phyloP scores from a whole-genome alignment of 2,888 invertebrate genomes.

The Drosophila macrospina region DNA sequence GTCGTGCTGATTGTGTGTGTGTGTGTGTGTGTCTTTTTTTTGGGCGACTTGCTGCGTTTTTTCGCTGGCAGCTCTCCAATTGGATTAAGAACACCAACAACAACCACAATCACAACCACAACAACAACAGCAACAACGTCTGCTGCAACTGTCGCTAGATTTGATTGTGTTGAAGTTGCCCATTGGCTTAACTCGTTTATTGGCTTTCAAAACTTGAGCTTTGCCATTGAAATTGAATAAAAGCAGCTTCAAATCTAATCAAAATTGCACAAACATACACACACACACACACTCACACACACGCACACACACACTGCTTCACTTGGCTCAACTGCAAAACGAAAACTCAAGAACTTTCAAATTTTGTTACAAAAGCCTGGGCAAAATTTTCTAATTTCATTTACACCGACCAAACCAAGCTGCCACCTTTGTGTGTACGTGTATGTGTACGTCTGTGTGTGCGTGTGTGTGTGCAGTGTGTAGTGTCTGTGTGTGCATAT shows the following conservation, averaged over 20 bases:
- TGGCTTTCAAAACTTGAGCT: conserved; percentile 38
- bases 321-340: conserved; percentile 2
- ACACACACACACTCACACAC: not conserved
- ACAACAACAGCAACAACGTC: conserved; percentile 9
- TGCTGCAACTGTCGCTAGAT: conserved; percentile 16
- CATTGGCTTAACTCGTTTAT: conserved; percentile 55
- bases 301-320: not conserved
- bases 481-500: conserved; percentile 4
- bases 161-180: conserved; percentile 35
- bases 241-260: conserved; percentile 37
- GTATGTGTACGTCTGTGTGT: conserved; percentile 3
- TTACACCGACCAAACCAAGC: conserved; percentile 27
- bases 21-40: conserved; percentile 28
- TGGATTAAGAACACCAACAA: conserved; percentile 22
- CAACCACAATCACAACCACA: conserved; percentile 7
- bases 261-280: conserved; percentile 26
- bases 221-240: conserved; percentile 43
- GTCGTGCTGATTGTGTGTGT: conserved; percentile 44
- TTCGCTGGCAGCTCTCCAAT: conserved; percentile 22
- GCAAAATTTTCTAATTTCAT: conserved; percentile 47
- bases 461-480: not conserved
- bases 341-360: conserved; percentile 32
- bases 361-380: conserved; percentile 33
- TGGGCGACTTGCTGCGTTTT: conserved; percentile 16
- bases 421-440: conserved; percentile 10